Evolutionary conservation across 35 echinoderm and acorn worm genomes (phyloP).

Genomic region (Heliocidaris erythrogramma): DNA sequence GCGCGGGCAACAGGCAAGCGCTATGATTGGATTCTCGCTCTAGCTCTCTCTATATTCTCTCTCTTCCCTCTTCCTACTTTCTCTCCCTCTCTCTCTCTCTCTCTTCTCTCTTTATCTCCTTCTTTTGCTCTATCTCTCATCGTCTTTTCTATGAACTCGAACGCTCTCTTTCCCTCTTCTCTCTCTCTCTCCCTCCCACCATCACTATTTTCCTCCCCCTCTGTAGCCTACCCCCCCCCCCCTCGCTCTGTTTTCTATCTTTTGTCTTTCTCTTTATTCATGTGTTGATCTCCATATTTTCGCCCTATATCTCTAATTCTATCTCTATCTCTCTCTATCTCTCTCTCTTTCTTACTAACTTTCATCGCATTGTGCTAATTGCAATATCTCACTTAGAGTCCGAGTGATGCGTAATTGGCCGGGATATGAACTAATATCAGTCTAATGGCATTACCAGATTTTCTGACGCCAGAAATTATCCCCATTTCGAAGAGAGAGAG

Average conservation of each 20-base stretch:
- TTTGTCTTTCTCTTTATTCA: not conserved
- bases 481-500: not conserved
- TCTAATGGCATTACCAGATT: conserved; percentile 43
- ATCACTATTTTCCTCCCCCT: not conserved
- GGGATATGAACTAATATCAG: conserved; percentile 25
- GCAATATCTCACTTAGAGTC: conserved; percentile 27
- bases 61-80: not conserved
- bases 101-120: not conserved
- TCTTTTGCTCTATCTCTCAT: not conserved
- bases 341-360: not conserved
- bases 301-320: not conserved
- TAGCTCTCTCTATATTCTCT: not conserved
- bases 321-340: not conserved
- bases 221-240: not conserved
- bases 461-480: not conserved
- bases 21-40: not conserved
- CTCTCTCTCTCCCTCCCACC: not conserved
- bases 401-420: conserved; percentile 2
- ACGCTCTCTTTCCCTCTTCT: not conserved
- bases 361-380: conserved; percentile 8
- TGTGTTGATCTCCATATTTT: too few relatives aligned
- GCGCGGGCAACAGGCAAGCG: conserved; percentile 28
- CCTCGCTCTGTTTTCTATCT: too few relatives aligned
- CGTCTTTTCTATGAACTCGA: too few relatives aligned
- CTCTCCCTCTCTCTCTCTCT: not conserved